phyloP scores from a whole-genome alignment of 2,888 invertebrate species.

The Drosophila paramelanica region DNA sequence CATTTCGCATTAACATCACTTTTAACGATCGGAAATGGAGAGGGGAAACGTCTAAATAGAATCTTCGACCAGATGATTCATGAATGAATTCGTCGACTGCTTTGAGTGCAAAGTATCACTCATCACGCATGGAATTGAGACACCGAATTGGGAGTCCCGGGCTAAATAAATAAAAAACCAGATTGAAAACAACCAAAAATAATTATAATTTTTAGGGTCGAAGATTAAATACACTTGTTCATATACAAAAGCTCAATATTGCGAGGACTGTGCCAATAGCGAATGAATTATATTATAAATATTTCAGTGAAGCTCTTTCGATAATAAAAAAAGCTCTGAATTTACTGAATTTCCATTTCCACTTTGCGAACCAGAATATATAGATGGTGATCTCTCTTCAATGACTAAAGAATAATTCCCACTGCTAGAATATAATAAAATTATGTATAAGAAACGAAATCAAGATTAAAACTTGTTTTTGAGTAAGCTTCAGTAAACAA shows the following conservation, averaged over 20 bases:
- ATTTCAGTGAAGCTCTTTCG: too few relatives aligned
- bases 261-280: neutral
- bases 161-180: neutral
- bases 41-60: neutral
- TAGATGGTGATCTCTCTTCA: neutral
- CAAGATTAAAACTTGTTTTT: slow-evolving; percentile 49
- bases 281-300: too few relatives aligned
- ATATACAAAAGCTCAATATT: neutral
- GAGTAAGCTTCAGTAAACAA: neutral
- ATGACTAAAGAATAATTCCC: neutral
- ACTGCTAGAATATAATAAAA: neutral
- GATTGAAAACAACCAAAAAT: neutral
- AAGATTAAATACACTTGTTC: neutral
- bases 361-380: too few relatives aligned
- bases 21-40: neutral
- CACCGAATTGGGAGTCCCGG: slow-evolving; percentile 40
- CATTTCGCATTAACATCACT: too few relatives aligned
- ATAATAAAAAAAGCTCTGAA: too few relatives aligned
- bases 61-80: slow-evolving; percentile 18
- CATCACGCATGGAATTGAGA: neutral
- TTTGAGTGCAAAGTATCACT: neutral
- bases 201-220: too few relatives aligned
- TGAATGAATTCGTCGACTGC: slow-evolving; percentile 2
- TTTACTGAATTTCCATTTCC: too few relatives aligned
- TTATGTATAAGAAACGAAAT: neutral